phyloP scores from a whole-genome alignment of 92 coral and sea anemone genomes.

The Porites evermanni region DNA sequence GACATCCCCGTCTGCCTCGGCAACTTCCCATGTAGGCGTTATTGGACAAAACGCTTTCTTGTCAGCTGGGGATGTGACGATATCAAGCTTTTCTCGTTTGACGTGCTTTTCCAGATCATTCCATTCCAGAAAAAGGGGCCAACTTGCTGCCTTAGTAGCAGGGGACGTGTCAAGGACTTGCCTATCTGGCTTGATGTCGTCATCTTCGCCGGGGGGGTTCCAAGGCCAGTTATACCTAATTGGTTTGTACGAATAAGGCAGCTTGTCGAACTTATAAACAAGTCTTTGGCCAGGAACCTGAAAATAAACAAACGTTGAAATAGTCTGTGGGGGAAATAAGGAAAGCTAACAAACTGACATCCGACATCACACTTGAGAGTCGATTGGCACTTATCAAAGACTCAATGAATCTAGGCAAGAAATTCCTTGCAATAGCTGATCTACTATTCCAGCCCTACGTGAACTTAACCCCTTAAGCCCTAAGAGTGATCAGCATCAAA shows the following conservation, averaged over 20 bases:
- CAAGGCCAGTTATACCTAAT: slow-evolving; percentile 48
- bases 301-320: background rate
- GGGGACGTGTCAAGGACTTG: background rate
- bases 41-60: slow-evolving; percentile 3
- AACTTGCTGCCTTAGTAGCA: background rate
- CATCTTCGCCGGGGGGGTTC: slow-evolving; percentile 24
- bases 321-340: no score
- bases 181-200: background rate
- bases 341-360: no score
- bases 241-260: slow-evolving; percentile 83
- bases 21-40: background rate
- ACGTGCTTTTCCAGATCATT: background rate
- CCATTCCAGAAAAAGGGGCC: background rate
- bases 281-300: slow-evolving; percentile 86
- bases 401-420: no score
- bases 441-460: no score
- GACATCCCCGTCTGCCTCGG: background rate
- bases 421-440: no score
- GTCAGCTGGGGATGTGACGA: background rate
- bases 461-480: no score
- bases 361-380: no score
- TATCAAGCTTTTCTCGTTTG: background rate
- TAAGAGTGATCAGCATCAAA: no score
- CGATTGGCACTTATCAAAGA: no score
- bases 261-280: slow-evolving; percentile 78